phyloP scores from a whole-genome alignment of 1,140 invertebrate species.

The Bombyx mandarina region DNA sequence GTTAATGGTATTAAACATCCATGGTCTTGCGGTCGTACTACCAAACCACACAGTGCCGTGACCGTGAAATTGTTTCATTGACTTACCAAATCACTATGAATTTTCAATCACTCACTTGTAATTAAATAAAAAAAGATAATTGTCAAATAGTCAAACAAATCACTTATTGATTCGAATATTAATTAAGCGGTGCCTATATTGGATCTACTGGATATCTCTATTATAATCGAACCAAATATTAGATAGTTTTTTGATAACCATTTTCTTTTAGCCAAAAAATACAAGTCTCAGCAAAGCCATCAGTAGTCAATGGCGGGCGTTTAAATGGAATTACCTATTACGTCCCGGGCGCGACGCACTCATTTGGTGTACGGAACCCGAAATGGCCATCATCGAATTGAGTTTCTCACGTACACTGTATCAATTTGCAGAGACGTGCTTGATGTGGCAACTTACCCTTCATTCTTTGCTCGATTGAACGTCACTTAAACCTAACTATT shows the following conservation, averaged over 20 bases:
- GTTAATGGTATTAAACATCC: too few species aligned
- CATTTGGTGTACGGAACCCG: slow-evolving; percentile 17
- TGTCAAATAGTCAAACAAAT: too few species aligned
- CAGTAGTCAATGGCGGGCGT: neutral
- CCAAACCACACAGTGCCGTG: too few species aligned
- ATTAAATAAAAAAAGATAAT: too few species aligned
- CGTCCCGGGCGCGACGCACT: slow-evolving; percentile 7
- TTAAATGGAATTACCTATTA: slow-evolving; percentile 8
- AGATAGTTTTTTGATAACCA: neutral
- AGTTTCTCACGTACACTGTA: slow-evolving; percentile 37
- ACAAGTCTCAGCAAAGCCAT: neutral
- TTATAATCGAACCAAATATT: neutral
- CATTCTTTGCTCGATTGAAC: too few species aligned
- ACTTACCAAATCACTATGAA: too few species aligned
- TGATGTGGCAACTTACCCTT: slow-evolving; percentile 14
- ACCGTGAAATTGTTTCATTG: too few species aligned
- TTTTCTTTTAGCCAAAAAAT: neutral
- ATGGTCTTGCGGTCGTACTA: too few species aligned
- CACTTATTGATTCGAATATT: too few species aligned
- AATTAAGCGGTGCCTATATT: too few species aligned
- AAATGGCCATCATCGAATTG: slow-evolving; percentile 33
- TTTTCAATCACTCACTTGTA: too few species aligned
- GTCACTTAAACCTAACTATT: too few species aligned
- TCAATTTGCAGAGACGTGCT: slow-evolving; percentile 39
- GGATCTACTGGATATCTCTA: neutral